Base-by-base conservation (phyloP, 2,113 vertebrate genomes). In the Calypte anna region DNA sequence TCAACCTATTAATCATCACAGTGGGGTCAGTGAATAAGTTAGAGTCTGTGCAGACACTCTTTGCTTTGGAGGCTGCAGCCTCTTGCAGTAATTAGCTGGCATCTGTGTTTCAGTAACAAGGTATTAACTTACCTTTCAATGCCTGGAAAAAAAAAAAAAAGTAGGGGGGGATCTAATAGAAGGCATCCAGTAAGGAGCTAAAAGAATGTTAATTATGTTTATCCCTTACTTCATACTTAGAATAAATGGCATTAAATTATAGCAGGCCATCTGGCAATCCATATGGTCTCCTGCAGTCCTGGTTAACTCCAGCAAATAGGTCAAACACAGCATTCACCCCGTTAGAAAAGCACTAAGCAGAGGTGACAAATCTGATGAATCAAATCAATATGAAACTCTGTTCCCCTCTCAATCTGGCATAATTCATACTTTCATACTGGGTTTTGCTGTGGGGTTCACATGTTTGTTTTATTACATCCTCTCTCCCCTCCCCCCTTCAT, bases 131-230 rank as follows among this genome's bases (percentile, higher is more conserved):
- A 95, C 90, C 89, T 96, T 97, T 95, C 95, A 95, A 51, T 96
- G 78, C 62, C 57, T 94, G 82, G 82, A 67, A 96, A 93, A 97
- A 97, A 91, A 92, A 91, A 53, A 24, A 16, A 81, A 63, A 86
- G 46, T 5, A 13, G 40, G 11, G 40, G 40, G 40, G 40, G 40
- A 13, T 40, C 93, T 97, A 97, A 97, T 97, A 93, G 97, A 96
- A 97, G 70, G 25, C 95, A 94, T 91, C 38, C 87, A 94, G 75
- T 94, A 97, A 97, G 88, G 82, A 96, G 86, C 64, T 94, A 83
- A 96, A 97, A 97, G 90, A 97, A 97, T 97, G 96, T 96, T 98
- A 98, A 98, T 98, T 97, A 97, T 96, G 76, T 96, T 97, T 96
- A 96, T 97, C 86, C 70, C 83, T 97, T 97, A 95, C 84, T 97